phyloP scores from a whole-genome alignment of 1,140 invertebrate species.

The Aphelenchoides fujianensis region DNA sequence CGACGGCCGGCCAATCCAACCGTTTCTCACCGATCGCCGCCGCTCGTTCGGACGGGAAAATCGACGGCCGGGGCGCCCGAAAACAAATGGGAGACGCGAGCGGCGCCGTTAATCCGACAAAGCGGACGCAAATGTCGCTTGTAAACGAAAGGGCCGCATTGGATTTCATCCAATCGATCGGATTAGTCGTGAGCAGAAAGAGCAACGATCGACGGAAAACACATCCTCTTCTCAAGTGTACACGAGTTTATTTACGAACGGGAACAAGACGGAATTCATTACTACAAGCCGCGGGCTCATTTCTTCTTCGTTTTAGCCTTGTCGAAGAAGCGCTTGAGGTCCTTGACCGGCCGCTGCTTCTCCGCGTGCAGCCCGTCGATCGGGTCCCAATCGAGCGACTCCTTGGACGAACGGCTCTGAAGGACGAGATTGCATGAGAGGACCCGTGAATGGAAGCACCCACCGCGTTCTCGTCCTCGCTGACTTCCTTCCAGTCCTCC shows the following conservation, averaged over 20 bases:
- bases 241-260: background rate
- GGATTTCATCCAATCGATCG: background rate
- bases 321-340: conserved; percentile 28
- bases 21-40: too few relatives aligned
- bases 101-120: too few relatives aligned
- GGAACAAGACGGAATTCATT: background rate
- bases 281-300: background rate
- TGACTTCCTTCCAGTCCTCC: conserved; percentile 16
- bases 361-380: conserved; percentile 31
- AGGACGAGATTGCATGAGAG: too few relatives aligned
- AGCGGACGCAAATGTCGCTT: background rate
- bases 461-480: background rate
- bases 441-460: background rate
- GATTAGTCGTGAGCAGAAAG: too few relatives aligned
- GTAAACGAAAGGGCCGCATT: background rate
- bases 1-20: too few relatives aligned
- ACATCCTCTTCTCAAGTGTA: too few relatives aligned
- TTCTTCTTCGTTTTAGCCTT: conserved; percentile 21
- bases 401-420: too few relatives aligned
- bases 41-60: too few relatives aligned
- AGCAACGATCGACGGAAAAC: too few relatives aligned
- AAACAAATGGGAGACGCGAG: too few relatives aligned
- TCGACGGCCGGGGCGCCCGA: too few relatives aligned
- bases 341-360: conserved; percentile 29
- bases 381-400: too few relatives aligned